Conservation (phyloP, 2,888 invertebrate genomes). For the Tetranychus piercei region DNA sequence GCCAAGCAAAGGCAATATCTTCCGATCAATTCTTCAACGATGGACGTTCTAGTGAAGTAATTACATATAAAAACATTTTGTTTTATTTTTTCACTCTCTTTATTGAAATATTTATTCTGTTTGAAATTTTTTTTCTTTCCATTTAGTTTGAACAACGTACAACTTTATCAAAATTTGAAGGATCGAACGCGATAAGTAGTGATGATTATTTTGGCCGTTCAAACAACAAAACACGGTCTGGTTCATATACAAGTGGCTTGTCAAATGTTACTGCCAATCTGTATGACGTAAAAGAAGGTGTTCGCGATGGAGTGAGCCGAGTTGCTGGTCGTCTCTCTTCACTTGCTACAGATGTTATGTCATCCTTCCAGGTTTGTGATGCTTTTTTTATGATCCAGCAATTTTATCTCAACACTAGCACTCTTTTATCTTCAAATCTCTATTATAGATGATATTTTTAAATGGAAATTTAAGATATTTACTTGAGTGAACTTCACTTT, state of each 20-base stretch:
- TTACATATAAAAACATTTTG: no score
- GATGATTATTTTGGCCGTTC: constrained; percentile 67
- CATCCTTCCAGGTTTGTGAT: no score
- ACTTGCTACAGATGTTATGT: constrained; percentile 63
- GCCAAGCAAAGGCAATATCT: constrained; percentile 88
- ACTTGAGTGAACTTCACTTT: no score
- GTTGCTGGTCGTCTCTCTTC: constrained; percentile 91
- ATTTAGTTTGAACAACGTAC: constrained; percentile 31
- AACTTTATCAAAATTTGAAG: constrained; percentile 61
- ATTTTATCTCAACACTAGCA: no score
- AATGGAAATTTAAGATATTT: no score
- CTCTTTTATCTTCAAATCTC: no score
- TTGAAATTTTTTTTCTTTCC: no score
- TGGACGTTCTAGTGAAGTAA: no score
- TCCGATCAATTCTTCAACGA: constrained; percentile 89
- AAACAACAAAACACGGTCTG: constrained; percentile 18
- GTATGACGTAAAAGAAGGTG: constrained; percentile 90
- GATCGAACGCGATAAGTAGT: constrained; percentile 82
- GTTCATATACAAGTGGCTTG: constrained; percentile 26
- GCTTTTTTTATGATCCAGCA: no score
- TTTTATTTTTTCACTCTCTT: no score
- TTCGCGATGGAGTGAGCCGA: constrained; percentile 84
- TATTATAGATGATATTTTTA: no score
- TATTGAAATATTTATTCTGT: no score
- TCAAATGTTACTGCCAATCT: constrained; percentile 46